phyloP scores from a whole-genome alignment of 2,888 invertebrate genomes.

The Nemapogon koenigi region DNA sequence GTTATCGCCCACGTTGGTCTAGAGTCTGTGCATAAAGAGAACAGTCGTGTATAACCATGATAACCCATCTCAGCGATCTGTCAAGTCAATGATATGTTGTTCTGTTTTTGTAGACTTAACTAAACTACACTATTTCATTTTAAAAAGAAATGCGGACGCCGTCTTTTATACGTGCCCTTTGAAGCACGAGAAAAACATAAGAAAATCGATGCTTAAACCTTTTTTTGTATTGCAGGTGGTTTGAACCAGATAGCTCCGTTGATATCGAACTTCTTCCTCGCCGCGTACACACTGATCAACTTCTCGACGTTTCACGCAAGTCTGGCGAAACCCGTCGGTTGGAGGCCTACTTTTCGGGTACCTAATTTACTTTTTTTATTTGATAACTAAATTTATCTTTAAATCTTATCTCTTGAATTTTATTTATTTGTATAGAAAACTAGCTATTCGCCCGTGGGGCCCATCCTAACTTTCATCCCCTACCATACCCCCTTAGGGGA shows the following conservation, averaged over 20 bases:
- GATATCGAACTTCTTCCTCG: constrained; percentile 93
- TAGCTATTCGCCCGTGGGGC: too few relatives aligned
- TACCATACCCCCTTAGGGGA: too few relatives aligned
- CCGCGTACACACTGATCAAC: constrained; percentile 92
- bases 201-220: background rate
- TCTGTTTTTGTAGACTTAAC: too few relatives aligned
- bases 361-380: constrained; percentile 14
- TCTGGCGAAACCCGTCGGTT: constrained; percentile 85
- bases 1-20: too few relatives aligned
- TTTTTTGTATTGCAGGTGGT: constrained; percentile 66
- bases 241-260: constrained; percentile 89
- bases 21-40: too few relatives aligned
- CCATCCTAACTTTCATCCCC: too few relatives aligned
- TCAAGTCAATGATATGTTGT: too few relatives aligned
- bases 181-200: background rate
- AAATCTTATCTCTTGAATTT: background rate
- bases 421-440: background rate
- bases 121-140: too few relatives aligned
- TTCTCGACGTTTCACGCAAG: constrained; percentile 96
- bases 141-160: too few relatives aligned
- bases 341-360: constrained; percentile 89
- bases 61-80: too few relatives aligned
- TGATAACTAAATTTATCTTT: background rate
- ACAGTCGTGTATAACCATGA: too few relatives aligned
- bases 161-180: too few relatives aligned